Evolutionary conservation across 2,797 vertebrate genomes (phyloP).

Genomic region (Limosa lapponica): DNA sequence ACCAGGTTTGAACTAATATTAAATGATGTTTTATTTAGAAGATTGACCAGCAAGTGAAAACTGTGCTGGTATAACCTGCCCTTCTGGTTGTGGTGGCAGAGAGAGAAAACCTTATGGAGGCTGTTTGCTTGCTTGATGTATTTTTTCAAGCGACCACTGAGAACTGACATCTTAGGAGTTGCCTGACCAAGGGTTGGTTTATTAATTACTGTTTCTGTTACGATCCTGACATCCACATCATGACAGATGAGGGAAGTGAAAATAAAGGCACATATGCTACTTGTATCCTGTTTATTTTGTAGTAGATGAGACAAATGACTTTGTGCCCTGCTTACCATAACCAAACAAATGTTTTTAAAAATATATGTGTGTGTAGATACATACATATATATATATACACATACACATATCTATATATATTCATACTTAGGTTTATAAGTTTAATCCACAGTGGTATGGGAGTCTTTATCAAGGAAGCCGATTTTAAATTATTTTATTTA

Average conservation of each 20-base stretch:
- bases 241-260: neutral
- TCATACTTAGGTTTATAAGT: neutral
- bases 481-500: constrained; percentile 58
- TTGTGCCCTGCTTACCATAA: neutral
- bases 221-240: neutral
- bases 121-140: neutral
- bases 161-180: neutral
- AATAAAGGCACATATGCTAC: neutral
- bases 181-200: neutral
- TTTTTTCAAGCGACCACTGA: neutral
- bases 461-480: neutral
- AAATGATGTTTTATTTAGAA: neutral
- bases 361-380: neutral
- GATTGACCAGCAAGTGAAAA: neutral
- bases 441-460: neutral
- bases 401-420: neutral
- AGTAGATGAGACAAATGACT: neutral
- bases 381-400: neutral
- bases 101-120: neutral
- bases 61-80: neutral
- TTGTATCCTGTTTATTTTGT: neutral
- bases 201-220: constrained; percentile 15
- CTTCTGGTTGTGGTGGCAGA: neutral
- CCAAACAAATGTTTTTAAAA: neutral
- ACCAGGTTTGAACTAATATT: neutral